A percentile compares a stretch with the other conserved stretches of the same genome.
These are phyloP conservation scores for Resseliella maxima DNA, from an alignment of 2,888 invertebrate genomes.

Conservation along the genomic window DNA sequence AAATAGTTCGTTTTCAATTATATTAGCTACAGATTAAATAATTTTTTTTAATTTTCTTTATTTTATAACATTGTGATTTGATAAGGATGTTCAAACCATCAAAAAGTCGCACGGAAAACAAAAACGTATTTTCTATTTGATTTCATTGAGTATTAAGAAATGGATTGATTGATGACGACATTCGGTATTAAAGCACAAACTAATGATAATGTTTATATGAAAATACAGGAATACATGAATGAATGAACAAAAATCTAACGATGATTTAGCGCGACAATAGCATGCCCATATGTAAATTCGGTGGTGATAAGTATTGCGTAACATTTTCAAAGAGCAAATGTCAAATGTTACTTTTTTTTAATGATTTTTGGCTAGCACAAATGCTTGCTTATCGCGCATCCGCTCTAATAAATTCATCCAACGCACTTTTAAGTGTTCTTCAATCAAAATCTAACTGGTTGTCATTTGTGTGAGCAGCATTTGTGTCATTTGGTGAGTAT, in stretches of 20 bases:
- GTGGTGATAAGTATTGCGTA: not conserved
- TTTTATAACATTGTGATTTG: too few relatives aligned
- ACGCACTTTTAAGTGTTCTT: not conserved
- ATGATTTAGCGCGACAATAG: not conserved
- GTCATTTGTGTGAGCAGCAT: not conserved
- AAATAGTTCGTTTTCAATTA: not conserved
- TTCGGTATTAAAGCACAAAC: too few relatives aligned
- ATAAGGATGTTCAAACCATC: too few relatives aligned
- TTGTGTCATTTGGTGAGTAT: not conserved
- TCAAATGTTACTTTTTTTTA: not conserved
- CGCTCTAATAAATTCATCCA: not conserved
- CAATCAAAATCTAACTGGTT: not conserved
- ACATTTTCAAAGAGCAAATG: not conserved
- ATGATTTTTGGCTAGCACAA: not conserved
- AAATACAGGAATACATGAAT: not conserved
- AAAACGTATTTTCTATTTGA: too few relatives aligned
- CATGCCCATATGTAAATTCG: not conserved
- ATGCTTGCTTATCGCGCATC: not conserved
- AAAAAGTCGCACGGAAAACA: too few relatives aligned
- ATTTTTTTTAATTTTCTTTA: too few relatives aligned
- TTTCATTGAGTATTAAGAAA: too few relatives aligned
- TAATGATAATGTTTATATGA: too few relatives aligned
- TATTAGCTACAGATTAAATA: too few relatives aligned
- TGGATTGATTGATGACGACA: too few relatives aligned
- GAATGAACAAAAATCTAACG: not conserved